Conservation (phyloP, 2,113 vertebrate genomes). For the Euleptes europaea region DNA sequence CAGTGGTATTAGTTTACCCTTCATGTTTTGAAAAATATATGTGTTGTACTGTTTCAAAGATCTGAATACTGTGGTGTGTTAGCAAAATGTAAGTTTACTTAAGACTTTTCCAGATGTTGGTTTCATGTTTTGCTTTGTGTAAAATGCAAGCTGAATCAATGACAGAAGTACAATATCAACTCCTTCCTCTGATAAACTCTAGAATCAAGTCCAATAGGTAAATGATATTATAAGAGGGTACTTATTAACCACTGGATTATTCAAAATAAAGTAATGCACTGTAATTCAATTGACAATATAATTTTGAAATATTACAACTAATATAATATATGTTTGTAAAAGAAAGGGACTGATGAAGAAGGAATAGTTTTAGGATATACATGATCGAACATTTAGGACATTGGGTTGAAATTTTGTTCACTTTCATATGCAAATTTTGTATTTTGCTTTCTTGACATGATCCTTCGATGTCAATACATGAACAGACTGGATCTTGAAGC, state of each 20-base stretch:
- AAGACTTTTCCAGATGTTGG: neutral
- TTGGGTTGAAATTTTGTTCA: neutral
- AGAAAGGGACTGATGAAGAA: neutral
- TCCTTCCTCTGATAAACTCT: conserved; percentile 34
- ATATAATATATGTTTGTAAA: conserved; percentile 1
- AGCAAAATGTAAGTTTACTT: conserved; percentile 21
- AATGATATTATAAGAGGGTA: conserved; percentile 21
- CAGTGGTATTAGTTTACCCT: neutral
- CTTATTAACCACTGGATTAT: conserved; percentile 18
- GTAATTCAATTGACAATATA: conserved; percentile 11
- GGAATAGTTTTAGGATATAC: neutral
- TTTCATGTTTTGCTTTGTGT: conserved; percentile 35
- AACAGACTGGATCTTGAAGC: conserved; percentile 48
- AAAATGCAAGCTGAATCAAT: conserved; percentile 26
- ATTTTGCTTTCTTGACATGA: conserved; percentile 49
- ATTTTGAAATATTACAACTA: conserved; percentile 27
- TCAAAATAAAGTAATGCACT: conserved; percentile 1
- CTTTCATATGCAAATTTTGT: conserved; percentile 1
- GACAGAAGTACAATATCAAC: conserved; percentile 6
- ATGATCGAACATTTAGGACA: neutral
- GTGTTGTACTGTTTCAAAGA: conserved; percentile 9
- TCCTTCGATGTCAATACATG: conserved; percentile 31
- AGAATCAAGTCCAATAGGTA: conserved; percentile 28
- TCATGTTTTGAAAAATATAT: neutral
- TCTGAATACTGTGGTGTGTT: neutral